Evolutionary conservation across 2,113 vertebrate genomes (phyloP).

Genomic region (Manacus vitellinus): DNA sequence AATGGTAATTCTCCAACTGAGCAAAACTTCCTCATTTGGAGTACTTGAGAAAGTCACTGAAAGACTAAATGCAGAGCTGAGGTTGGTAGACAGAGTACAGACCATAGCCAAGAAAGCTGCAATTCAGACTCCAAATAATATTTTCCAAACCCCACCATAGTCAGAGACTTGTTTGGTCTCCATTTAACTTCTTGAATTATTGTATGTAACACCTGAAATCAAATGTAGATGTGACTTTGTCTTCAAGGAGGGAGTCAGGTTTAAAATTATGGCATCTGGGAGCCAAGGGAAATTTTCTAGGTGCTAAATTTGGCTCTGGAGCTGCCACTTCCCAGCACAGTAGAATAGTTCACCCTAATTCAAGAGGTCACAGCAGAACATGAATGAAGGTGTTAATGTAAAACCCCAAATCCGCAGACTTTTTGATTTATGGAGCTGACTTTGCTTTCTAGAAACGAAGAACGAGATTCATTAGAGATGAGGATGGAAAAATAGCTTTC

Average conservation of each 20-base stretch:
- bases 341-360: conserved; percentile 31
- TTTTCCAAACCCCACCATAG: conserved; percentile 30
- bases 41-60: not conserved
- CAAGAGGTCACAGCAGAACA: conserved; percentile 41
- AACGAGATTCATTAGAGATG: not conserved
- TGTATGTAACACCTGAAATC: conserved; percentile 24
- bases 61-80: conserved; percentile 39
- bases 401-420: conserved; percentile 37
- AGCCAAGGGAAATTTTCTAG: conserved; percentile 58
- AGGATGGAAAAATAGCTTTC: not conserved
- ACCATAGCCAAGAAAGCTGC: not conserved
- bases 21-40: not conserved
- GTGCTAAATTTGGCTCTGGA: conserved; percentile 55
- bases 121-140: conserved; percentile 22
- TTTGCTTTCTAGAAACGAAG: conserved; percentile 35
- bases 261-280: conserved; percentile 28
- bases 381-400: conserved; percentile 53
- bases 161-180: not conserved
- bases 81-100: not conserved
- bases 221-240: conserved; percentile 22
- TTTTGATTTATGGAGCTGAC: conserved; percentile 24
- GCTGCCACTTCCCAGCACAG: conserved; percentile 64
- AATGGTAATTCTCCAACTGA: conserved; percentile 6
- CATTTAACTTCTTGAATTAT: conserved; percentile 22
- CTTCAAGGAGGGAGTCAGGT: conserved; percentile 10